Conservation (phyloP, 2,888 invertebrate genomes). For the Bellardia bayeri region DNA sequence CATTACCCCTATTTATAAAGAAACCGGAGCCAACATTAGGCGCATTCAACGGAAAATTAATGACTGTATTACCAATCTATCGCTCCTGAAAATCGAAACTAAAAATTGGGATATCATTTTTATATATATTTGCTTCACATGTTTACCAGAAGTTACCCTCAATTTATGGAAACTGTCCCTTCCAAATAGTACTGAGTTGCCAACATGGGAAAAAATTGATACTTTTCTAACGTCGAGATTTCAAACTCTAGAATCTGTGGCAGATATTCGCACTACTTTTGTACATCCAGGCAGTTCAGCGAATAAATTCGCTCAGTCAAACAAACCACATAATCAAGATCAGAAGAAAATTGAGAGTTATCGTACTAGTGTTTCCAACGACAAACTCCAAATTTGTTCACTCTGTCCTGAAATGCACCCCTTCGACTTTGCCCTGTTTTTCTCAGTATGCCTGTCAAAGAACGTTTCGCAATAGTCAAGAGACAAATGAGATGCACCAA, state of each 20-base stretch:
- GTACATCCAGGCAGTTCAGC: neutral
- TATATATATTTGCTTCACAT: neutral
- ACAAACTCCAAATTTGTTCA: neutral
- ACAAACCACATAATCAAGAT: neutral
- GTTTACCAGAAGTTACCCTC: neutral
- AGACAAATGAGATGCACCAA: constrained; percentile 11
- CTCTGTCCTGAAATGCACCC: neutral
- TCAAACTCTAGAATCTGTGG: constrained; percentile 15
- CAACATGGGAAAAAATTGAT: constrained; percentile 31
- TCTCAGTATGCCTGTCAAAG: constrained; percentile 1
- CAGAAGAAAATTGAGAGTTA: neutral
- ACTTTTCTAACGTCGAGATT: constrained; percentile 11
- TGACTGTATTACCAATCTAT: too few relatives aligned
- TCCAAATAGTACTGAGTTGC: neutral
- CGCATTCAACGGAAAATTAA: too few relatives aligned
- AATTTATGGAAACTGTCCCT: neutral
- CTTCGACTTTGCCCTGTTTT: constrained; percentile 30
- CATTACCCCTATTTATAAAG: too few relatives aligned
- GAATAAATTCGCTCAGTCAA: neutral
- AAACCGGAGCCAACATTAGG: too few relatives aligned
- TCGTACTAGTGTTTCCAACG: neutral
- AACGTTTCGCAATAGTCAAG: neutral
- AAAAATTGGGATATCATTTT: neutral
- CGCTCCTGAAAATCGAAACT: too few relatives aligned
- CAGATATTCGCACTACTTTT: neutral